Evolutionary conservation across 2,888 invertebrate genomes (phyloP).

Genomic region (Aphidoletes aphidimyza): DNA sequence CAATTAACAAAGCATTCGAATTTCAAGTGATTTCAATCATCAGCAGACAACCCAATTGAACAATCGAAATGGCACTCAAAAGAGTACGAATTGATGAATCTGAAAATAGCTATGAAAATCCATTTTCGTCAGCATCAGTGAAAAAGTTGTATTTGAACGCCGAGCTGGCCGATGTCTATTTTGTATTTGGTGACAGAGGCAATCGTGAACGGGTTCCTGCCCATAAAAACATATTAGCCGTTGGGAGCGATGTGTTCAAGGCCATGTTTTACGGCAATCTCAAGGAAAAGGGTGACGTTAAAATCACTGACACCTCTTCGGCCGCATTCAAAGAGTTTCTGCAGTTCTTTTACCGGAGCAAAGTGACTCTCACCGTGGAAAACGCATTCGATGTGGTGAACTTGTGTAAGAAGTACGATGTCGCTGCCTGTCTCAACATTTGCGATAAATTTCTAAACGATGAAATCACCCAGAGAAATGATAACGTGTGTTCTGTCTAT

Average conservation of each 20-base stretch:
- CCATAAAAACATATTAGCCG: background rate
- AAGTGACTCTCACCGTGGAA: background rate
- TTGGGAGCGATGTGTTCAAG: background rate
- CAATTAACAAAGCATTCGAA: too few relatives aligned
- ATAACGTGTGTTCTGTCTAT: background rate
- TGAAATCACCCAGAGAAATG: background rate
- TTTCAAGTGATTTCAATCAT: too few relatives aligned
- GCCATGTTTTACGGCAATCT: background rate
- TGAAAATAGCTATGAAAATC: too few relatives aligned
- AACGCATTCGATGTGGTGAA: background rate
- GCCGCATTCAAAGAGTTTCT: slow-evolving; percentile 10
- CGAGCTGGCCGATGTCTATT: too few relatives aligned
- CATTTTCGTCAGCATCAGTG: too few relatives aligned
- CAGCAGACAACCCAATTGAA: too few relatives aligned
- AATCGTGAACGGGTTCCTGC: background rate
- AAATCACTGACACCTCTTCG: background rate
- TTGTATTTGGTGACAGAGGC: too few relatives aligned
- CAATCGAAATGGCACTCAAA: too few relatives aligned
- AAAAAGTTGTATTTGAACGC: too few relatives aligned
- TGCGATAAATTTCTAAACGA: background rate
- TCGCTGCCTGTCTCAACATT: background rate
- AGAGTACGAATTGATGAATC: too few relatives aligned
- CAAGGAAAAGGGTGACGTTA: background rate
- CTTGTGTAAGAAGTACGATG: background rate
- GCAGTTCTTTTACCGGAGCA: background rate